phyloP scores from a whole-genome alignment of 1,140 invertebrate genomes.

The Drosophila subpulchrella region DNA sequence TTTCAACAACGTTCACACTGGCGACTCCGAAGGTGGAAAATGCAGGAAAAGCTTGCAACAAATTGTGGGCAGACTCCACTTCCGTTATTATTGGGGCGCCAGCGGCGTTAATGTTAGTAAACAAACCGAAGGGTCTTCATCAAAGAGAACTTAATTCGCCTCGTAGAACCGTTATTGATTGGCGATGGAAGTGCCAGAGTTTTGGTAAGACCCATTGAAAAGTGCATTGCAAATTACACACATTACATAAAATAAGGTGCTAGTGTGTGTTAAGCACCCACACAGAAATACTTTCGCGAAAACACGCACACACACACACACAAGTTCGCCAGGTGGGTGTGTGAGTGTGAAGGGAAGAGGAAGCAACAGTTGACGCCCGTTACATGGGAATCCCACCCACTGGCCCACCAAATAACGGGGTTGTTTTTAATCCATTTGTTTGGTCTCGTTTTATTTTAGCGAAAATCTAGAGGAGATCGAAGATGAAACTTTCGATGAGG shows the following conservation, averaged over 20 bases:
- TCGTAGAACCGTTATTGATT: neutral
- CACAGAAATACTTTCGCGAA: conserved; percentile 11
- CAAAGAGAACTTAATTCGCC: neutral
- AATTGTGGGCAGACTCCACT: neutral
- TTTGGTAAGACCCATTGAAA: conserved; percentile 43
- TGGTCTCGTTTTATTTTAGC: conserved; percentile 85
- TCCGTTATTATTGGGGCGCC: conserved; percentile 9
- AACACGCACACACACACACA: conserved; percentile 10
- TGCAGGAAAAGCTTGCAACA: conserved; percentile 54
- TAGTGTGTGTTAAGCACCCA: conserved; percentile 19
- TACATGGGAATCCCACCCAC: conserved; percentile 24
- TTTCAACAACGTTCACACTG: conserved; percentile 10
- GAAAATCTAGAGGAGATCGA: conserved; percentile 87
- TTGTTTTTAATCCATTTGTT: conserved; percentile 28
- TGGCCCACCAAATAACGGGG: conserved; percentile 36
- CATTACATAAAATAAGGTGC: conserved; percentile 36
- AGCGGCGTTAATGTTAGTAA: conserved; percentile 49
- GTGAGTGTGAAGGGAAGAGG: conserved; percentile 26
- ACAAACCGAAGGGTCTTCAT: conserved; percentile 28
- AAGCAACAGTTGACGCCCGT: conserved; percentile 69
- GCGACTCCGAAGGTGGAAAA: conserved; percentile 39
- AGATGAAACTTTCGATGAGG: conserved; percentile 87
- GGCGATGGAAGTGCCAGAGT: conserved; percentile 46
- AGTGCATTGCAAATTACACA: conserved; percentile 21
- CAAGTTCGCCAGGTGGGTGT: conserved; percentile 26